Evolutionary conservation across 1,140 invertebrate species (phyloP).

Genomic region (Philopotamus ludificatus): DNA sequence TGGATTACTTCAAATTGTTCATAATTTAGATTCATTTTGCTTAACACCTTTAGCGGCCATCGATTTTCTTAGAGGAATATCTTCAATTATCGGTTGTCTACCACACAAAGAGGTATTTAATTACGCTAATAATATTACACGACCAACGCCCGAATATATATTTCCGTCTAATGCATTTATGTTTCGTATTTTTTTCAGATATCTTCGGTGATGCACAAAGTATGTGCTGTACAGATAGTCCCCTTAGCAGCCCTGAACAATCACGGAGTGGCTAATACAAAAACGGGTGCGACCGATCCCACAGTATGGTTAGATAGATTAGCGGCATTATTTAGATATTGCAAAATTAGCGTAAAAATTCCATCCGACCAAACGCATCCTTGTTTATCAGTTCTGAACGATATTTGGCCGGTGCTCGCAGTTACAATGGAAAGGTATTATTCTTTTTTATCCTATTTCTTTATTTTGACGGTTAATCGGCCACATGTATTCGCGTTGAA

Average conservation of each 20-base stretch:
- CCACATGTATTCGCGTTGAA: not conserved
- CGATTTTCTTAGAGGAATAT: slow-evolving; percentile 76
- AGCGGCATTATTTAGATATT: slow-evolving; percentile 83
- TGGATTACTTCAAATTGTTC: slow-evolving; percentile 78
- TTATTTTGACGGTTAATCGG: not conserved
- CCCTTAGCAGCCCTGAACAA: slow-evolving; percentile 63
- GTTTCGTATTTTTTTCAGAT: not conserved
- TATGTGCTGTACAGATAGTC: slow-evolving; percentile 75
- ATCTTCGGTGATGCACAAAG: slow-evolving; percentile 65
- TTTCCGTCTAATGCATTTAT: not conserved
- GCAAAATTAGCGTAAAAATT: slow-evolving; percentile 60
- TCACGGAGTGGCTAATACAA: slow-evolving; percentile 43
- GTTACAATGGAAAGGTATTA: slow-evolving; percentile 63
- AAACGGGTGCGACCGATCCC: slow-evolving; percentile 69
- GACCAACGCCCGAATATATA: not conserved
- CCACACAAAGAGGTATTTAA: slow-evolving; percentile 59
- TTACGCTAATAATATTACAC: not conserved
- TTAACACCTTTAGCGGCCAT: slow-evolving; percentile 80
- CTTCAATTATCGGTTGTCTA: slow-evolving; percentile 65
- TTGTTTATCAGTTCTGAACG: slow-evolving; percentile 75
- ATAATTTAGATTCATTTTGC: slow-evolving; percentile 74
- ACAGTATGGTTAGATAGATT: slow-evolving; percentile 90
- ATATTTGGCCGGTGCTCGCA: slow-evolving; percentile 87
- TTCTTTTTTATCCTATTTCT: slow-evolving; percentile 14
- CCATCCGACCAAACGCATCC: slow-evolving; percentile 62